Base-by-base conservation (phyloP, 2,888 invertebrate genomes). In the Idaea dimidiata region DNA sequence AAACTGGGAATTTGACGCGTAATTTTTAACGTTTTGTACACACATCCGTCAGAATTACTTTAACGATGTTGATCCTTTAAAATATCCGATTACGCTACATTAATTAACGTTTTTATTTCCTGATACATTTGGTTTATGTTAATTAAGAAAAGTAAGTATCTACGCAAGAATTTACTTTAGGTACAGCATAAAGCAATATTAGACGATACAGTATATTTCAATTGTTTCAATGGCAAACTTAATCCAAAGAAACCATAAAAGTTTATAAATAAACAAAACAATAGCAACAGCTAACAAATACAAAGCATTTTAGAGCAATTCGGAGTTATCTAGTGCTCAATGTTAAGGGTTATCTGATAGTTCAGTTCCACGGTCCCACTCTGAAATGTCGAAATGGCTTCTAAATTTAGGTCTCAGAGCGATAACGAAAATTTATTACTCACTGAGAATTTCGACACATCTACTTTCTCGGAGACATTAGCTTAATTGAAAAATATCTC, bases 71-170 rank as follows among this genome's bases (percentile, higher is more conserved):
- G 73, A 72, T 78, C 76, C 82, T 82, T 80, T 79, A 79, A 79
- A 80, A 81, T 87, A 82, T 86, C 83, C 74, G 70, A 78, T 87
- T 86, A 82, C 86, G 62, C 66, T 72, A 72, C 43, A 58, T 59
- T 57, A 57, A 55, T 58, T 56, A 43, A 43, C 43, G 8, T 43
- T 43, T 16, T 56, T 17, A 18, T 17, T 17, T 56, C 18, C 18
- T 24, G 18, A 14, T 56, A 56, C 56, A 56, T 56, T 56, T 7
- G 10, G 43, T 14, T 43, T 3, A 43, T 8, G 43, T 43, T 43
- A 43, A 43, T 43, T 43, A 43, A 43, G 43, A 43, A 43, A 43
- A 43, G 14, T 24, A 43, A 43, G 43, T 43, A 43, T 14, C 8
- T 14, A 43, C 6, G 14, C 10, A 43, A 43, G 6, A 43, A 43